phyloP scores from a whole-genome alignment of 1,140 invertebrate species.

The Tribolium madens region DNA sequence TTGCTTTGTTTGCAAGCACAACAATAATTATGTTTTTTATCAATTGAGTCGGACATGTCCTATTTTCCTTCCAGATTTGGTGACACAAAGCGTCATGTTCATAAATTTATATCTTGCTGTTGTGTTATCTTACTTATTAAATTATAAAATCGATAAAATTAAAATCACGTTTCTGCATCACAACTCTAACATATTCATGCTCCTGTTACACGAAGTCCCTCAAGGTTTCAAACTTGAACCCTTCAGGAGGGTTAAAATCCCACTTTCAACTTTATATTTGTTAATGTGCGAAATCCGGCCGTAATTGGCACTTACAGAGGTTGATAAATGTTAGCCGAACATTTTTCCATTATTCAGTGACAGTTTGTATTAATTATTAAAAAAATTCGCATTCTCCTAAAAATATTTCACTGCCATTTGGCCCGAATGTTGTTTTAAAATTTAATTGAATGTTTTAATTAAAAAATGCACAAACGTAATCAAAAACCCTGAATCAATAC shows the following conservation, averaged over 20 bases:
- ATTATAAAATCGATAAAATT: constrained; percentile 27
- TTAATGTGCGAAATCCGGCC: neutral
- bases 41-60: neutral
- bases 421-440: no score
- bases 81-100: neutral
- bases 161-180: constrained; percentile 26
- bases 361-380: constrained; percentile 25
- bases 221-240: constrained; percentile 30
- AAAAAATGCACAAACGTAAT: neutral
- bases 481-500: neutral
- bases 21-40: neutral
- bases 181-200: constrained; percentile 30
- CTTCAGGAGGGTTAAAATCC: constrained; percentile 6
- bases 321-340: constrained; percentile 11
- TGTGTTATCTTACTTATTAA: no score
- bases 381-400: neutral
- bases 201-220: constrained; percentile 8
- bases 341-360: constrained; percentile 21
- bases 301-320: constrained; percentile 13
- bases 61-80: neutral
- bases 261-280: constrained; percentile 28
- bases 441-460: neutral
- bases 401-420: no score
- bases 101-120: neutral
- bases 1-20: neutral